These are phyloP conservation scores for Parthenolecanium corni DNA, from an alignment of 2,888 invertebrate species.

Conservation along the genomic window DNA sequence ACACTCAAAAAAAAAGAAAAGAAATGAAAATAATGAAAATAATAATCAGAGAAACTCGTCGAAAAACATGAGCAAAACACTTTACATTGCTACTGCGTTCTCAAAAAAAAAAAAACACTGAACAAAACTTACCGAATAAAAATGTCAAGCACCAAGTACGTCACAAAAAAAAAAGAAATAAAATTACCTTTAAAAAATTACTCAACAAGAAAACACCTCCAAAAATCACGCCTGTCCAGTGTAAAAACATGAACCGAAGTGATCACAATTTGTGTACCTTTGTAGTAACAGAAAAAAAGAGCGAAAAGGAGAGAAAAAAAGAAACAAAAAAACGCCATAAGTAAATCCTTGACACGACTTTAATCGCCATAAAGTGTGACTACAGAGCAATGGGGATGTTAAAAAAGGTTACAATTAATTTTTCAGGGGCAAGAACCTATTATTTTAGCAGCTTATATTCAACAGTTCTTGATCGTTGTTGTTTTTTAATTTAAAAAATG, in stretches of 20 bases:
- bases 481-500: no score
- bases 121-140: slow-evolving; percentile 3
- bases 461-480: no score
- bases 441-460: no score
- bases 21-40: not conserved
- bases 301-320: not conserved
- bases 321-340: not conserved
- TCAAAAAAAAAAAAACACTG: no score
- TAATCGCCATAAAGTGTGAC: not conserved
- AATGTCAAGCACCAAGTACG: not conserved
- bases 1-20: not conserved
- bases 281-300: not conserved
- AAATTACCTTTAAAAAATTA: not conserved
- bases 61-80: not conserved
- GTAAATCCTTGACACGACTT: slow-evolving; percentile 10
- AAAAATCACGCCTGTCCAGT: slow-evolving; percentile 5
- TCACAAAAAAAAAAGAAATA: not conserved
- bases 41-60: not conserved
- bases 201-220: not conserved
- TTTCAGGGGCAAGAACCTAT: not conserved
- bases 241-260: slow-evolving; percentile 11
- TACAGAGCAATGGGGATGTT: not conserved
- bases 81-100: no score
- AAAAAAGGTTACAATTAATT: not conserved
- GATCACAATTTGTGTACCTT: slow-evolving; percentile 2